Percentiles rank a stretch among this genome's conserved stretches.
These are phyloP conservation scores for Drosophila birchii DNA, from an alignment of 2,888 invertebrate species.

Conservation along the genomic window DNA sequence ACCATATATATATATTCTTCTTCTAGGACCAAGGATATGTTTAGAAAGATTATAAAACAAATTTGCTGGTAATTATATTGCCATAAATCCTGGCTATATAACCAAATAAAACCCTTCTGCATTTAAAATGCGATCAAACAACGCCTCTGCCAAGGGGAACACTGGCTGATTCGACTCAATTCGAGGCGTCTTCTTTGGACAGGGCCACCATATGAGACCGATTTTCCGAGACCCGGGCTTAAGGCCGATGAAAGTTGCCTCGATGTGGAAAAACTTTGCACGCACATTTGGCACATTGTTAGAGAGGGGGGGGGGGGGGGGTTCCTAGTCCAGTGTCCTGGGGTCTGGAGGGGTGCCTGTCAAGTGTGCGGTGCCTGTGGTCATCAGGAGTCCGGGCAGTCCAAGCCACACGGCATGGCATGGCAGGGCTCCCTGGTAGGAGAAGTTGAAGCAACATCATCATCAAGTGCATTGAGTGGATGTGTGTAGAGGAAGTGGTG, in stretches of 20 bases:
- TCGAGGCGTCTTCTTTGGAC: slow-evolving; percentile 20
- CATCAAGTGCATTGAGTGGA: slow-evolving; percentile 38
- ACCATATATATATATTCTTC: no score
- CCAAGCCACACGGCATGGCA: slow-evolving; percentile 6
- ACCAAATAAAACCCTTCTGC: background rate
- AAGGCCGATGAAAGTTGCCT: slow-evolving; percentile 43
- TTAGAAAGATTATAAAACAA: no score
- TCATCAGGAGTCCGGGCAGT: slow-evolving; percentile 41
- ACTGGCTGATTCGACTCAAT: slow-evolving; percentile 3
- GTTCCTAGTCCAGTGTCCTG: background rate
- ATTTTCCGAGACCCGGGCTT: slow-evolving; percentile 18
- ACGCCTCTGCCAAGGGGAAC: background rate
- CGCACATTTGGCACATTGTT: slow-evolving; percentile 53
- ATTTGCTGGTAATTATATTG: background rate
- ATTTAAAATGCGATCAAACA: background rate
- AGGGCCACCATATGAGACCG: slow-evolving; percentile 41
- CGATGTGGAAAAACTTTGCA: slow-evolving; percentile 51
- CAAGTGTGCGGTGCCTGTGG: slow-evolving; percentile 44
- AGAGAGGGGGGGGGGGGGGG: background rate
- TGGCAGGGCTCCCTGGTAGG: background rate
- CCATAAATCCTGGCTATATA: background rate
- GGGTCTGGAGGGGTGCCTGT: slow-evolving; percentile 18
- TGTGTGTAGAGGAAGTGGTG: slow-evolving; percentile 20
- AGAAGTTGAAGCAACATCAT: slow-evolving; percentile 41
- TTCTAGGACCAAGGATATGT: no score